Evolutionary conservation across 2,888 invertebrate genomes (phyloP).

Genomic region (Euzophera pinguis): DNA sequence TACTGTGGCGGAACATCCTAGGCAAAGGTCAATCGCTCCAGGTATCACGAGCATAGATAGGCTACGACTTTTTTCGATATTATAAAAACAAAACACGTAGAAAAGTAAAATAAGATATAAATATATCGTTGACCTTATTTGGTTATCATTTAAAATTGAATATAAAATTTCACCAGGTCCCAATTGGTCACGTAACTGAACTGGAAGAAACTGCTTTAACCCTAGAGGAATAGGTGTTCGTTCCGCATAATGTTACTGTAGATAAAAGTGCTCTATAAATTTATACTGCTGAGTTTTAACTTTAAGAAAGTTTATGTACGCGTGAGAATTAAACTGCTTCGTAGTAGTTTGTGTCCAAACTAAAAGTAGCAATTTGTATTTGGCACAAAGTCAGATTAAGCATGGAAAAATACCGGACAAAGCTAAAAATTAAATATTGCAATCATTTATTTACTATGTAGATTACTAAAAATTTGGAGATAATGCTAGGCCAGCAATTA

Average conservation of each 20-base stretch:
- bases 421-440: too few relatives aligned
- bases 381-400: neutral
- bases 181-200: neutral
- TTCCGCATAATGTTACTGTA: conserved; percentile 4
- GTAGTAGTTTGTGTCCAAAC: neutral
- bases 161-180: neutral
- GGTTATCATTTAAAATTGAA: neutral
- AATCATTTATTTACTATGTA: too few relatives aligned
- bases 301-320: neutral
- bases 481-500: too few relatives aligned
- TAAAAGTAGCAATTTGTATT: neutral
- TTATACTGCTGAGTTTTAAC: conserved; percentile 1
- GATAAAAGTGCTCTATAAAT: conserved; percentile 7
- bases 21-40: too few relatives aligned
- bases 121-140: neutral
- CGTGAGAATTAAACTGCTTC: conserved; percentile 5
- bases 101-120: too few relatives aligned
- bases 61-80: too few relatives aligned
- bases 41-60: too few relatives aligned
- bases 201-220: neutral
- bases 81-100: too few relatives aligned
- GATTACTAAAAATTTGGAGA: too few relatives aligned
- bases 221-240: conserved; percentile 7
- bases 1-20: too few relatives aligned
- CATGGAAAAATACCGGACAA: neutral